Evolutionary conservation across 2,888 invertebrate species (phyloP).

Genomic region (Campaea margaritaria): DNA sequence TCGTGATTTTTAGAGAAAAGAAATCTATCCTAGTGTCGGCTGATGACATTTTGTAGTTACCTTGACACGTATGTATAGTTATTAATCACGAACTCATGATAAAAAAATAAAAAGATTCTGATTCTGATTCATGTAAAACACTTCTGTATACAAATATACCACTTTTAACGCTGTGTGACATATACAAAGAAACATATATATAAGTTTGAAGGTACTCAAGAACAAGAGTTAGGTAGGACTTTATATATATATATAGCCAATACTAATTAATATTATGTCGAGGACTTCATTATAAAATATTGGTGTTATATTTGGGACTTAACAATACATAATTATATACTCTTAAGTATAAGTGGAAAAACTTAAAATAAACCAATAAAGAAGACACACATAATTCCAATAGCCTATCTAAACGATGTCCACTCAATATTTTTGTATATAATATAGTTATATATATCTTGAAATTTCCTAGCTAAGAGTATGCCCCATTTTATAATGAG

Average conservation of each 20-base stretch:
- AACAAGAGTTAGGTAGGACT: slow-evolving; percentile 28
- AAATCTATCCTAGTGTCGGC: too few relatives aligned
- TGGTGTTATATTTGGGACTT: slow-evolving; percentile 51
- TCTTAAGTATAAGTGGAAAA: slow-evolving; percentile 30
- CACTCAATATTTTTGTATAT: slow-evolving; percentile 64
- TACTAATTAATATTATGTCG: slow-evolving; percentile 40
- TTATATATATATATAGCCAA: slow-evolving; percentile 39
- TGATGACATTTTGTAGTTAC: too few relatives aligned
- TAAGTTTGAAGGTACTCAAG: slow-evolving; percentile 48
- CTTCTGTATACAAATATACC: slow-evolving; percentile 43
- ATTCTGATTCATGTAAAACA: too few relatives aligned
- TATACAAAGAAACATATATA: slow-evolving; percentile 39
- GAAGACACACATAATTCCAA: slow-evolving; percentile 48
- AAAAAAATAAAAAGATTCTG: too few relatives aligned
- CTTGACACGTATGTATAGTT: not conserved
- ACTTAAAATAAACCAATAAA: slow-evolving; percentile 26
- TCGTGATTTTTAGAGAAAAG: too few relatives aligned
- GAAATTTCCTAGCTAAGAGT: slow-evolving; percentile 75
- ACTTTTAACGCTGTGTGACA: slow-evolving; percentile 56
- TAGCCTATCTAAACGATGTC: slow-evolving; percentile 76
- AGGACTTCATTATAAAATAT: slow-evolving; percentile 47
- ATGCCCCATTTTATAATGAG: slow-evolving; percentile 62
- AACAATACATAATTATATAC: slow-evolving; percentile 42
- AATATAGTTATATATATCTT: slow-evolving; percentile 70
- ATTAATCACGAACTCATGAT: not conserved